Evolutionary conservation across 2,888 invertebrate genomes (phyloP).

Genomic region (Mythimna impura): DNA sequence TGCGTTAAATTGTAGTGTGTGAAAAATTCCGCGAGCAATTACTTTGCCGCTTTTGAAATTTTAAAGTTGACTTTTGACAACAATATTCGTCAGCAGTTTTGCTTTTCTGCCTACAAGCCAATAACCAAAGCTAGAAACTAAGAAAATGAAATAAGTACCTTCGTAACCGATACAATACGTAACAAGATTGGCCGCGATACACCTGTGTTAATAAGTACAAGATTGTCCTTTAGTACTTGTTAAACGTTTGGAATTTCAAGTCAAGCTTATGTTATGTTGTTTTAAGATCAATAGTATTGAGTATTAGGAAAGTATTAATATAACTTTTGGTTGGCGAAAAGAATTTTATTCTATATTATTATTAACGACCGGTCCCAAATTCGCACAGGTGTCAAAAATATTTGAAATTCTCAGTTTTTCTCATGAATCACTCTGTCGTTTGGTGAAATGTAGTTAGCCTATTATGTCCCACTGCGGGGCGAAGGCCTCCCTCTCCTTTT

Average conservation of each 20-base stretch:
- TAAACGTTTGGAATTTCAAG: slow-evolving; percentile 47
- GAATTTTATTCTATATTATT: background rate
- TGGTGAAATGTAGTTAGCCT: too few relatives aligned
- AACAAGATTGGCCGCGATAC: slow-evolving; percentile 49
- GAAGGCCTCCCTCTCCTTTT: too few relatives aligned
- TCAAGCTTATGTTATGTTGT: slow-evolving; percentile 3
- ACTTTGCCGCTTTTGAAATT: too few relatives aligned
- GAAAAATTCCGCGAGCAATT: too few relatives aligned
- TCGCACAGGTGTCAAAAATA: too few relatives aligned
- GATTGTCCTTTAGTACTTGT: slow-evolving; percentile 27
- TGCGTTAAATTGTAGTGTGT: too few relatives aligned
- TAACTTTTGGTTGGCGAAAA: background rate
- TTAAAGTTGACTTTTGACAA: background rate
- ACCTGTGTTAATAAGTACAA: slow-evolving; percentile 54
- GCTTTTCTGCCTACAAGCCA: slow-evolving; percentile 25
- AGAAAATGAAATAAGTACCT: slow-evolving; percentile 23
- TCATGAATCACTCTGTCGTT: too few relatives aligned
- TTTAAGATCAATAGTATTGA: slow-evolving; percentile 13
- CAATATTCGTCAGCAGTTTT: background rate
- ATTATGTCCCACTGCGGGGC: too few relatives aligned
- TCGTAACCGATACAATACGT: slow-evolving; percentile 17
- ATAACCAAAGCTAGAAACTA: slow-evolving; percentile 4
- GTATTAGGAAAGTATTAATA: slow-evolving; percentile 1
- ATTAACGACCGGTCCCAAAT: background rate
- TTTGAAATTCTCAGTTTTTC: too few relatives aligned